Evolutionary conservation across 1,140 invertebrate genomes (phyloP).

Genomic region (Gonatopus flavifemur): DNA sequence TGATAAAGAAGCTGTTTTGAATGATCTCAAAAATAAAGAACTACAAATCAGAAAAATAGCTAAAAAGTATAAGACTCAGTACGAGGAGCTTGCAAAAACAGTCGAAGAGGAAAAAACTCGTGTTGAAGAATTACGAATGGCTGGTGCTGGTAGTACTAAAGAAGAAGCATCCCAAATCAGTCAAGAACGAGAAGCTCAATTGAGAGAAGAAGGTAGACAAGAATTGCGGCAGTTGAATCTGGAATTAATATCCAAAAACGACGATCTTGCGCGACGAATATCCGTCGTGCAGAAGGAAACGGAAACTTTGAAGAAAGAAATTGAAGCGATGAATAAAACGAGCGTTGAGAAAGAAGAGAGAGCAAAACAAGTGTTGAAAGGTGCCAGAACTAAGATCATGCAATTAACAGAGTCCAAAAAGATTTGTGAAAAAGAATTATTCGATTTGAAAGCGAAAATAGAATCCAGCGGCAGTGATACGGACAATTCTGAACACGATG

Average conservation of each 20-base stretch:
- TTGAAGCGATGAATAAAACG: conserved; percentile 67
- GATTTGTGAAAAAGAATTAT: conserved; percentile 61
- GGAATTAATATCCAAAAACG: conserved; percentile 57
- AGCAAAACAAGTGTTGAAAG: conserved; percentile 72
- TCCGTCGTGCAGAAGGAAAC: conserved; percentile 62
- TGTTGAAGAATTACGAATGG: conserved; percentile 48
- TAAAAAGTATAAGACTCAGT: conserved; percentile 88
- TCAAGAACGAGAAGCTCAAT: conserved; percentile 50
- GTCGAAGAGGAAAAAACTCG: conserved; percentile 65
- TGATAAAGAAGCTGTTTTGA: conserved; percentile 69
- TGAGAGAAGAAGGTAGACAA: conserved; percentile 58
- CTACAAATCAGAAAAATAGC: conserved; percentile 87
- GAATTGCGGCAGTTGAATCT: conserved; percentile 55
- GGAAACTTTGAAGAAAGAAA: conserved; percentile 70
- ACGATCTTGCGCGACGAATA: conserved; percentile 66
- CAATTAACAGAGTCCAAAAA: conserved; percentile 70
- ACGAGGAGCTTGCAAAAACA: conserved; percentile 70
- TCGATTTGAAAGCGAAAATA: conserved; percentile 63
- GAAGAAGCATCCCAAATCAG: conserved; percentile 43
- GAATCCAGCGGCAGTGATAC: conserved; percentile 42
- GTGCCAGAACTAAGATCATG: conserved; percentile 71
- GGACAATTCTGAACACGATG: conserved; percentile 60
- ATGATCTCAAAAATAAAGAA: conserved; percentile 76
- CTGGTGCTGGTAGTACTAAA: conserved; percentile 49
- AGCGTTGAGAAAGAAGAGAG: conserved; percentile 72